Conservation (phyloP, 2,797 vertebrate genomes). For the Ptychadena robeensis region DNA sequence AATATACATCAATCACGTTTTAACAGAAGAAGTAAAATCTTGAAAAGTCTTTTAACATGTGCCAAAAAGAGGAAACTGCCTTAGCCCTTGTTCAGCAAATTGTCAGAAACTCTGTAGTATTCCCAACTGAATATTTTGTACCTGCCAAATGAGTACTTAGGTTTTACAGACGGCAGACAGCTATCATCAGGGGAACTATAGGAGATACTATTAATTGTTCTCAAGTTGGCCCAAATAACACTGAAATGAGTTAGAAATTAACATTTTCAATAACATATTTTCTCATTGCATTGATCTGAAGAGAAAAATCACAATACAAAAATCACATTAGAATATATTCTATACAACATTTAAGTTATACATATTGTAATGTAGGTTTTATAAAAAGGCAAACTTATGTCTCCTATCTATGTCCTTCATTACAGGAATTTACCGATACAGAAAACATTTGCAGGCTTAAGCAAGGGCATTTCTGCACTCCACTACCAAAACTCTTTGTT, state of each 20-base stretch:
- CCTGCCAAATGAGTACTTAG: constrained; percentile 29
- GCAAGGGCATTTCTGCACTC: too few relatives aligned
- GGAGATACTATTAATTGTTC: constrained; percentile 16
- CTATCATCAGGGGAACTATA: constrained; percentile 14
- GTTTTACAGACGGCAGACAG: background rate
- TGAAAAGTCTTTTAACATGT: constrained; percentile 47
- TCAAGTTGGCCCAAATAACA: background rate
- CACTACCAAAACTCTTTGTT: too few relatives aligned
- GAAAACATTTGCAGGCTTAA: too few relatives aligned
- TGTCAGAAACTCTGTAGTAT: constrained; percentile 19
- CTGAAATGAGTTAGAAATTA: background rate
- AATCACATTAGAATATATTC: too few relatives aligned
- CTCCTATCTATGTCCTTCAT: too few relatives aligned
- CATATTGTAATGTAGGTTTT: too few relatives aligned
- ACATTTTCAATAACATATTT: background rate
- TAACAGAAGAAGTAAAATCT: constrained; percentile 50
- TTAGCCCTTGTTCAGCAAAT: constrained; percentile 40
- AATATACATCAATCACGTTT: constrained; percentile 56
- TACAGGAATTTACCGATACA: too few relatives aligned
- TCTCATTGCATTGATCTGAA: background rate
- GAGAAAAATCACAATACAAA: too few relatives aligned
- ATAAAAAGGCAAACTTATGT: too few relatives aligned
- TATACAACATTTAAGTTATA: too few relatives aligned
- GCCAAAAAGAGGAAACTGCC: constrained; percentile 38
- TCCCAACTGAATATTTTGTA: constrained; percentile 41